Percentiles rank a stretch among this genome's conserved stretches.
phyloP scores from a whole-genome alignment of 2,797 vertebrate species.

The Coregonus sp. region DNA sequence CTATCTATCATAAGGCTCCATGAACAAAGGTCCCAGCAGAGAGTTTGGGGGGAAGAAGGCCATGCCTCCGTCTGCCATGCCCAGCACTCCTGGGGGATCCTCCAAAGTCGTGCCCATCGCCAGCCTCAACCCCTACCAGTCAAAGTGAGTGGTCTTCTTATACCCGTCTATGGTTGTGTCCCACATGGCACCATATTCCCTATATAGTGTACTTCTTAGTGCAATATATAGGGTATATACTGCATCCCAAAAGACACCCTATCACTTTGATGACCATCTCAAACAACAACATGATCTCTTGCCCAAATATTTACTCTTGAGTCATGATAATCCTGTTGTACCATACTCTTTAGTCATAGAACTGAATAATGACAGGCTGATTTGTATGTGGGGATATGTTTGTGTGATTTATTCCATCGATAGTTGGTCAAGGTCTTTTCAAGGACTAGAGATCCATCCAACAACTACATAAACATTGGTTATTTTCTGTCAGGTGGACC shows the following conservation, averaged over 20 bases:
- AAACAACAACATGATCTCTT: background rate
- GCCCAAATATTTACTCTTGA: background rate
- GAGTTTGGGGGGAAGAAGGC: constrained; percentile 76
- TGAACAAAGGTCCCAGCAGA: constrained; percentile 73
- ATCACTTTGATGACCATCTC: background rate
- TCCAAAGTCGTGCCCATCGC: constrained; percentile 92
- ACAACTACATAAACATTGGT: background rate
- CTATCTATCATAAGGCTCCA: constrained; percentile 48
- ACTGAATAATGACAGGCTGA: background rate
- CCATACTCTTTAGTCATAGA: background rate
- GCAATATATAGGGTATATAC: no score
- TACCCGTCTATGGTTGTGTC: no score
- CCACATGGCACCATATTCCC: no score
- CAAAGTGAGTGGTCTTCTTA: constrained; percentile 83
- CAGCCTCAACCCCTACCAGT: constrained; percentile 96
- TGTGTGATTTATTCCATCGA: background rate
- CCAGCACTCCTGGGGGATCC: constrained; percentile 81
- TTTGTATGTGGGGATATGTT: no score
- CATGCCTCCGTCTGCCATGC: constrained; percentile 42
- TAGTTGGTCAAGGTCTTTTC: background rate
- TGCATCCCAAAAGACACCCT: no score
- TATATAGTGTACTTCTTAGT: no score
- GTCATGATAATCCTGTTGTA: background rate
- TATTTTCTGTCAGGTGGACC: constrained; percentile 84
- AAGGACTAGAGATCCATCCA: background rate